Percentiles rank a stretch among this genome's conserved stretches.
These are phyloP conservation scores for Caenorhabditis brenneri DNA, from an alignment of 1,140 invertebrate species.

Conservation along the genomic window DNA sequence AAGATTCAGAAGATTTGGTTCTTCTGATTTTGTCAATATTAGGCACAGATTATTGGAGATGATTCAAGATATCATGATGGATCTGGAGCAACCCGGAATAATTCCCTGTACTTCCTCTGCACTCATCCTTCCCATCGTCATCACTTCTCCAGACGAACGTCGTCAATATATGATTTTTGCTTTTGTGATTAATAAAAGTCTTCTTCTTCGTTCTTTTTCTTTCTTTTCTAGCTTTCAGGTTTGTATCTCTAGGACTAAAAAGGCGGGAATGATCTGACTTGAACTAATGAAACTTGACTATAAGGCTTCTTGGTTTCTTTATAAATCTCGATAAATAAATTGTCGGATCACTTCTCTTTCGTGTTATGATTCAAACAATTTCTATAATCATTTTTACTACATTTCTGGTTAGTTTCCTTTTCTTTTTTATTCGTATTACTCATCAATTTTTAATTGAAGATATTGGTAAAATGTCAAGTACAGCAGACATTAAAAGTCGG, in stretches of 20 bases:
- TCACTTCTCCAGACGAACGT: too few relatives aligned
- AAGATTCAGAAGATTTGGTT: too few relatives aligned
- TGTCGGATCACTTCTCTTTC: conserved; percentile 53
- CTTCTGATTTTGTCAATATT: too few relatives aligned
- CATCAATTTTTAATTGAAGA: neutral
- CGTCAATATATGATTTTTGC: too few relatives aligned
- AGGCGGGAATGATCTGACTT: neutral
- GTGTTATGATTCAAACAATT: neutral
- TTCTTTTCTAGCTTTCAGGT: neutral
- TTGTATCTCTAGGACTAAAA: neutral
- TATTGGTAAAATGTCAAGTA: neutral
- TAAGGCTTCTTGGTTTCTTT: conserved; percentile 6
- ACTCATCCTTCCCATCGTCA: too few relatives aligned
- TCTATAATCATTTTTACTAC: neutral
- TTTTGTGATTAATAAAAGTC: too few relatives aligned
- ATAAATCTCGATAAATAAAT: neutral
- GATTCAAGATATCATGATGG: too few relatives aligned
- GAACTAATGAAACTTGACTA: neutral
- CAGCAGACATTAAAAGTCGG: neutral
- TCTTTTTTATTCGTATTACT: neutral
- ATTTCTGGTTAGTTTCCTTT: neutral
- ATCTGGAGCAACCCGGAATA: too few relatives aligned
- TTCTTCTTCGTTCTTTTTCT: too few relatives aligned
- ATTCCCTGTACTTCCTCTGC: too few relatives aligned
- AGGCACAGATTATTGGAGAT: too few relatives aligned